These are phyloP conservation scores for Miniopterus natalensis DNA, from an alignment of 2,113 vertebrate genomes.

Conservation along the genomic window DNA sequence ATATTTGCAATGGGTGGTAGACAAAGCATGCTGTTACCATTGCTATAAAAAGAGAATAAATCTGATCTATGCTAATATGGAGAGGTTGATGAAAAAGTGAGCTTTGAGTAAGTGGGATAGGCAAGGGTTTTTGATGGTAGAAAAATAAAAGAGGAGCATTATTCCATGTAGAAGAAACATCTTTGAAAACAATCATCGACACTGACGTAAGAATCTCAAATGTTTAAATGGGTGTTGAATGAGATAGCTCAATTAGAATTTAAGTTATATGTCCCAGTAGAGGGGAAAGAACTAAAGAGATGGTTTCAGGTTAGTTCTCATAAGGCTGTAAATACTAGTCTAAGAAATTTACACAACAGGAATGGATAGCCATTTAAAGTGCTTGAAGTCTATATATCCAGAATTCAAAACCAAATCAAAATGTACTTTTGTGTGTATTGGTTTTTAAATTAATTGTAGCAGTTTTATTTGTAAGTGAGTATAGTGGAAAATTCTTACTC, in stretches of 20 bases:
- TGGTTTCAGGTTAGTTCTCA: not conserved
- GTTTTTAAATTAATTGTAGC: conserved; percentile 12
- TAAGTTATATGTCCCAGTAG: not conserved
- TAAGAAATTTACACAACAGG: not conserved
- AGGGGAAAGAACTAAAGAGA: not conserved
- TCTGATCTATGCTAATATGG: not conserved
- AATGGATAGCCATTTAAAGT: not conserved
- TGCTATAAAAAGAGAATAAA: not conserved
- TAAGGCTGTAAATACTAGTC: not conserved
- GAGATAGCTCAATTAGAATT: not conserved
- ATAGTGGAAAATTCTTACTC: not conserved
- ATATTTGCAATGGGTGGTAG: not conserved
- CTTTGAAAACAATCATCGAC: not conserved
- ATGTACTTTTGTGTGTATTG: not conserved
- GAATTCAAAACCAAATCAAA: not conserved
- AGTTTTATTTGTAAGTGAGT: not conserved
- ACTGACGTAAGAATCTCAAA: not conserved
- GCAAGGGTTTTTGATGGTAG: not conserved
- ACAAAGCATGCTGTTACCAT: not conserved
- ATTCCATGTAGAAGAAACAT: not conserved
- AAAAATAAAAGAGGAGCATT: not conserved
- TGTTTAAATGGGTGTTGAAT: not conserved
- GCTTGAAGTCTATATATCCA: not conserved
- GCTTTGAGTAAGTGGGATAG: not conserved
- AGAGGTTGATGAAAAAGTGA: not conserved